Percentiles rank a stretch among this genome's conserved stretches.
Evolutionary conservation across 1,140 invertebrate species (phyloP).

Genomic region (Lithobius niger): DNA sequence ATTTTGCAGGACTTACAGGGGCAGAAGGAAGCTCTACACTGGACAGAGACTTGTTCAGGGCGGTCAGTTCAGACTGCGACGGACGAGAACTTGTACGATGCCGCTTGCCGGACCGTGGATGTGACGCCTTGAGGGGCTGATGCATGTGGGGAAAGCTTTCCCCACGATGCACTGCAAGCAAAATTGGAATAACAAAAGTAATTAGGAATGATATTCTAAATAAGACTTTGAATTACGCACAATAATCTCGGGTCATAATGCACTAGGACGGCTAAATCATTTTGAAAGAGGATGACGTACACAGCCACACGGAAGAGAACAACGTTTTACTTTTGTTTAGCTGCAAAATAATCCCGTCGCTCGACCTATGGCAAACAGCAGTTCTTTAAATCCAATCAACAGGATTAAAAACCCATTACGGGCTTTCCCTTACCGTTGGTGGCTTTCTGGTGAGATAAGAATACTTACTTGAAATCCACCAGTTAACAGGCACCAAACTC

Average conservation of each 20-base stretch:
- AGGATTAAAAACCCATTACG: too few species aligned
- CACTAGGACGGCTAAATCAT: neutral
- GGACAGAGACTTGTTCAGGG: neutral
- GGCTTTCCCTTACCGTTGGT: too few species aligned
- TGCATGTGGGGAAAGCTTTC: slow-evolving; percentile 50
- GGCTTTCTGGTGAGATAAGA: too few species aligned
- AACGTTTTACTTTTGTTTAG: neutral
- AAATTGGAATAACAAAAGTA: slow-evolving; percentile 8
- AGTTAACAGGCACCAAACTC: too few species aligned
- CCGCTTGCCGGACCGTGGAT: slow-evolving; percentile 29
- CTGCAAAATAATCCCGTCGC: neutral
- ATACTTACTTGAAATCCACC: too few species aligned
- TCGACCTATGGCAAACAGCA: neutral
- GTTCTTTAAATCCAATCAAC: too few species aligned
- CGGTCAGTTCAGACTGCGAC: neutral
- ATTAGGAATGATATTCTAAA: neutral
- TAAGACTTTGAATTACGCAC: neutral
- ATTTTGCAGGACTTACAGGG: too few species aligned
- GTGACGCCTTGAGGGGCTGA: slow-evolving; percentile 41
- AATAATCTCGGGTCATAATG: neutral
- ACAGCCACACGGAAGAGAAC: neutral
- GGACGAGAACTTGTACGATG: slow-evolving; percentile 19
- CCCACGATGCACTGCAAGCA: slow-evolving; percentile 44
- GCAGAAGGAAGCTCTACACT: neutral
- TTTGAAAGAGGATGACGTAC: neutral